Percentiles rank a stretch among this genome's conserved stretches.
These are phyloP conservation scores for Tetraneura akinire DNA, from an alignment of 1,140 invertebrate species.

Conservation along the genomic window DNA sequence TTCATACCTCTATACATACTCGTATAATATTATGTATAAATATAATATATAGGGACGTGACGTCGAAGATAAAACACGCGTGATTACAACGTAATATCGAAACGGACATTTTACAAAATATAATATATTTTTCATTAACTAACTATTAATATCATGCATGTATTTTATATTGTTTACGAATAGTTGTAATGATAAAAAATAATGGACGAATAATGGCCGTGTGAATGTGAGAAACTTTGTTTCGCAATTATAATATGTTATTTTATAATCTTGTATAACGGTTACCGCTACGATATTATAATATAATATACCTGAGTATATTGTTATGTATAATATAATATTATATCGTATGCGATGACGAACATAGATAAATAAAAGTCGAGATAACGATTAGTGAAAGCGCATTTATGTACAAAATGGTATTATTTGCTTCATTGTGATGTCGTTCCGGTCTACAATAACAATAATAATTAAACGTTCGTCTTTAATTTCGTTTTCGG, in stretches of 20 bases:
- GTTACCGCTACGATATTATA: background rate
- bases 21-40: background rate
- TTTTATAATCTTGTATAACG: slow-evolving; percentile 21
- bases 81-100: too few species aligned
- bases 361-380: slow-evolving; percentile 19
- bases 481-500: background rate
- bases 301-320: background rate
- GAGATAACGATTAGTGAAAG: slow-evolving; percentile 51
- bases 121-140: too few species aligned
- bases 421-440: background rate
- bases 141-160: too few species aligned
- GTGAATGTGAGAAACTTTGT: slow-evolving; percentile 14
- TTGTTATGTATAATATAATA: background rate
- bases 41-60: too few species aligned
- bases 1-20: too few species aligned
- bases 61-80: too few species aligned
- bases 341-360: too few species aligned
- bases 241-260: slow-evolving; percentile 39
- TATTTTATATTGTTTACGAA: too few species aligned
- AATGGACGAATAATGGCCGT: background rate
- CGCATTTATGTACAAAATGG: background rate
- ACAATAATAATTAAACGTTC: slow-evolving; percentile 7
- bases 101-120: too few species aligned
- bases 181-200: too few species aligned
- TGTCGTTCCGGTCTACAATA: background rate